phyloP scores from a whole-genome alignment of 1,140 invertebrate genomes.

The Caenorhabditis briggsae region DNA sequence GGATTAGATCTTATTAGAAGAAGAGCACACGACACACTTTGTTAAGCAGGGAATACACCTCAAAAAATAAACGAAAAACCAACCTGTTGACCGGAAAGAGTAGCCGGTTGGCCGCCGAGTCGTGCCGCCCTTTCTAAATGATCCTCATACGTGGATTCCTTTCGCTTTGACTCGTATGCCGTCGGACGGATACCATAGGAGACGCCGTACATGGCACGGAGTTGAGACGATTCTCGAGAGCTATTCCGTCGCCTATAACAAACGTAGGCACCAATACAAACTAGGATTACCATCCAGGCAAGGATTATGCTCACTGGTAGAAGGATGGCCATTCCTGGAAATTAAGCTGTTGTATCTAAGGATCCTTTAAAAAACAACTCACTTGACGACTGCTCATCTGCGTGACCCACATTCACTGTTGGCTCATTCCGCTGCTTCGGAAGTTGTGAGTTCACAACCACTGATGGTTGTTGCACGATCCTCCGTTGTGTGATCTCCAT shows the following conservation, averaged over 20 bases:
- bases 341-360: neutral
- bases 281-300: constrained; percentile 74
- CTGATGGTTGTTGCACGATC: constrained; percentile 16
- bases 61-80: constrained; percentile 2
- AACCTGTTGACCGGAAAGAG: constrained; percentile 15
- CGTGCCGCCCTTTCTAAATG: constrained; percentile 75
- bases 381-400: constrained; percentile 31
- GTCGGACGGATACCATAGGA: constrained; percentile 73
- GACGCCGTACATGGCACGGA: constrained; percentile 75
- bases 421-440: constrained; percentile 7
- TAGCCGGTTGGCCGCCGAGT: constrained; percentile 45
- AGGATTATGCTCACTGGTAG: constrained; percentile 73
- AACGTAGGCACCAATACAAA: constrained; percentile 72
- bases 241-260: constrained; percentile 71
- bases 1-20: constrained; percentile 40
- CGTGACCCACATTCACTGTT: neutral
- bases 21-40: constrained; percentile 15
- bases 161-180: constrained; percentile 66
- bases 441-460: constrained; percentile 11
- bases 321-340: constrained; percentile 73
- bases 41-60: constrained; percentile 2
- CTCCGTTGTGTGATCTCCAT: constrained; percentile 12
- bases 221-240: constrained; percentile 42
- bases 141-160: constrained; percentile 72
- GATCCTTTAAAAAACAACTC: neutral